Base-by-base conservation (phyloP, 2,888 invertebrate species). In the Anorthoa munda region DNA sequence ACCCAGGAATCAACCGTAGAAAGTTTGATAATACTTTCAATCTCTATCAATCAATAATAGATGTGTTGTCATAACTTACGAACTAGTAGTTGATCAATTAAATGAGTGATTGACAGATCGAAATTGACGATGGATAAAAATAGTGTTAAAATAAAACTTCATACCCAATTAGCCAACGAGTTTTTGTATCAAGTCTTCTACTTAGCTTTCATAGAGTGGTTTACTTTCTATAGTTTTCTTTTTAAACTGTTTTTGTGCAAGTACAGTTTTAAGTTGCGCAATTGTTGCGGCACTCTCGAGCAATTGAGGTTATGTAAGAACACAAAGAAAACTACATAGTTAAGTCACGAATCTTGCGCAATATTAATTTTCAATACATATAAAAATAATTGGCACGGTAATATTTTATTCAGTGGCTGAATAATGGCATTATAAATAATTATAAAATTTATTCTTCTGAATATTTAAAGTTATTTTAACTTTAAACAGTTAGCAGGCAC, bases 301-400 rank as follows among this genome's bases (percentile, higher is more conserved):
- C 61, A 77, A 76, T 65, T 75, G 26, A 21, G 7, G 31, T 86
- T 85, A 78, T 59, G 66, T 76, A 81, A 86, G 58, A 39, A 75
- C 53, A 75, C 31, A 68, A 72, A 72, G 77, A 31, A 83, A 86
- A 79, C n/a, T 56, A 71, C 58, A 61, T 51, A 72, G 64, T 74
- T 71, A 72, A 75, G 79, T 83, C 83, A 83, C 77, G 79, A 79
- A 77, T 65, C 45, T 84, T 85, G 51, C 63, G 67, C 63, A 83
- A 86, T 65, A 63, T 21, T 50, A 26, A 75, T 76, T 79, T 61
- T 76, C 46, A 58, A 72, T 82, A 68, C n/a, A 68, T 68, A 66
- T 45, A 60, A 58, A 45, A 45, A 48, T n/a, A 18, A 60, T 55
- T 66, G 12, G 2, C 18, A 69, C 17, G 1, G 11, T 39, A n/a